These are phyloP conservation scores for Drosophila stalkeri DNA, from an alignment of 2,888 invertebrate species.

Conservation along the genomic window DNA sequence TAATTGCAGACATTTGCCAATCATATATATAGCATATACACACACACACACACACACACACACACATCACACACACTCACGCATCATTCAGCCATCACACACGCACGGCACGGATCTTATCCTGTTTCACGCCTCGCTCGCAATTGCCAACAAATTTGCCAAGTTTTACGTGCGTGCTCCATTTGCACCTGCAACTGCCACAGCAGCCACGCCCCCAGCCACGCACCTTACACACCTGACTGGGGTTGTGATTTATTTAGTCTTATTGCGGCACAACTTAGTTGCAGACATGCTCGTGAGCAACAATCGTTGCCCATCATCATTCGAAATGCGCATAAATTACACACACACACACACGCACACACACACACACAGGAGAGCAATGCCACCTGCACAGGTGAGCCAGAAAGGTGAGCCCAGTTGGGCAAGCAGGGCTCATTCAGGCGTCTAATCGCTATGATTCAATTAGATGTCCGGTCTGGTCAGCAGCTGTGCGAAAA, in stretches of 20 bases:
- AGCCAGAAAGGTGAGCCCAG: background rate
- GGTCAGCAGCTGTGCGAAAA: slow-evolving; percentile 31
- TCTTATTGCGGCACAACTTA: slow-evolving; percentile 28
- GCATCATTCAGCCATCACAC: background rate
- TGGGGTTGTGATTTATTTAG: slow-evolving; percentile 47
- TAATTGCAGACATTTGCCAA: slow-evolving; percentile 74
- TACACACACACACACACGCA: slow-evolving; percentile 12
- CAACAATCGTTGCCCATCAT: slow-evolving; percentile 47
- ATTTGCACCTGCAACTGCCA: slow-evolving; percentile 19
- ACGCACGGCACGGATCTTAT: slow-evolving; percentile 16
- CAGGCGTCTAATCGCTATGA: slow-evolving; percentile 54
- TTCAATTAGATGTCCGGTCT: slow-evolving; percentile 49
- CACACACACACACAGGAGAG: slow-evolving; percentile 22
- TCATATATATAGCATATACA: slow-evolving; percentile 36
- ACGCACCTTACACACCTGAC: background rate
- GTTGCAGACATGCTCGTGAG: slow-evolving; percentile 25
- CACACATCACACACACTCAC: background rate
- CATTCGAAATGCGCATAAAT: slow-evolving; percentile 76
- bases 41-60: slow-evolving; percentile 7
- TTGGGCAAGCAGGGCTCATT: slow-evolving; percentile 3
- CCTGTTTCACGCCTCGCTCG: slow-evolving; percentile 43
- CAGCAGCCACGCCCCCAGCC: background rate
- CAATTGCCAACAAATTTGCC: slow-evolving; percentile 53
- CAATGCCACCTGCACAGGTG: background rate
- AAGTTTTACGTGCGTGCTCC: slow-evolving; percentile 46